Percentiles rank a stretch among this genome's conserved stretches.
Conservation (phyloP, 2,888 invertebrate genomes). For the Latrodectus elegans region DNA sequence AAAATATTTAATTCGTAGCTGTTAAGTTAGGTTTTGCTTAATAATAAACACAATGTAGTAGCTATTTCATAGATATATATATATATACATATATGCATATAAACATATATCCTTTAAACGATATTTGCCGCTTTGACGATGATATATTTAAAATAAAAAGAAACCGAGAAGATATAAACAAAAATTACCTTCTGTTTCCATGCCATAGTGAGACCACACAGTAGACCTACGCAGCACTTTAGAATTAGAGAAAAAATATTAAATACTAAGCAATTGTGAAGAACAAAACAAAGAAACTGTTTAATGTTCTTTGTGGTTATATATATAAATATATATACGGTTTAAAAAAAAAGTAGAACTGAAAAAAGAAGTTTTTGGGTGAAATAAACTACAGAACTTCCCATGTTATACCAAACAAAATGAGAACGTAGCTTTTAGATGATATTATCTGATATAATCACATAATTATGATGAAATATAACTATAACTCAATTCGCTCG, state of each 20-base stretch:
- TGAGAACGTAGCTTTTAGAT: conserved; percentile 68
- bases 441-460: conserved; percentile 68
- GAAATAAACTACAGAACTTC: conserved; percentile 57
- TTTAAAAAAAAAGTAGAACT: conserved; percentile 31
- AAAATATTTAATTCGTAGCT: conserved; percentile 58
- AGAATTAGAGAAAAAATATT: conserved; percentile 54
- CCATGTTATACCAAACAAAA: conserved; percentile 49
- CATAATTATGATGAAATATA: conserved; percentile 38
- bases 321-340: conserved; percentile 23
- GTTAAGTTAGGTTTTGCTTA: conserved; percentile 66
- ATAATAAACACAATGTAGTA: conserved; percentile 61
- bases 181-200: conserved; percentile 65
- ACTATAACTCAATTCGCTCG: conserved; percentile 25
- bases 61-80: conserved; percentile 44
- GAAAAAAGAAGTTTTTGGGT: conserved; percentile 39
- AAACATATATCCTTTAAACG: conserved; percentile 42
- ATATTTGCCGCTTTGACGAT: conserved; percentile 58
- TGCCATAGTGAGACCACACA: conserved; percentile 69
- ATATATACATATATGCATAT: neutral
- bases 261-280: conserved; percentile 59
- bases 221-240: conserved; percentile 62
- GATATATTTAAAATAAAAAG: conserved; percentile 13
- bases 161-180: conserved; percentile 48
- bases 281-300: conserved; percentile 67
- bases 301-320: conserved; percentile 57